Percentiles rank a stretch among this genome's conserved stretches.
Evolutionary conservation across 92 coral and sea anemone genomes (phyloP).

Genomic region (Pocillopora grandis): DNA sequence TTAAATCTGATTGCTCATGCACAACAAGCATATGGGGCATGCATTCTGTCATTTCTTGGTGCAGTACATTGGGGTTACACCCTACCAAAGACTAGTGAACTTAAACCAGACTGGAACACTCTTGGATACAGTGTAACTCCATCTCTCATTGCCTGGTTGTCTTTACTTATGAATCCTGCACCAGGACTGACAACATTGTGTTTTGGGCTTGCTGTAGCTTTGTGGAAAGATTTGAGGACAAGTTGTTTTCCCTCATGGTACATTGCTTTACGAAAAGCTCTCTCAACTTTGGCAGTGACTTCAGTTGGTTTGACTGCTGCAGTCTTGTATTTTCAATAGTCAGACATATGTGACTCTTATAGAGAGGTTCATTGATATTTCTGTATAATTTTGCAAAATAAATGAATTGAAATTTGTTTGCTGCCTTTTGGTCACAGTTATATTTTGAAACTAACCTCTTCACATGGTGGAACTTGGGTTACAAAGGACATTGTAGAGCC

Average conservation of each 20-base stretch:
- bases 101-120: constrained; percentile 69
- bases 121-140: constrained; percentile 83
- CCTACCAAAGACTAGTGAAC: constrained; percentile 50
- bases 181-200: constrained; percentile 70
- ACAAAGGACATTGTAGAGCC: no score
- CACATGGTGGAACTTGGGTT: no score
- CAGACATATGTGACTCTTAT: background rate
- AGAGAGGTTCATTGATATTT: background rate
- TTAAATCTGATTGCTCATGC: constrained; percentile 62
- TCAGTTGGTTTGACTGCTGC: constrained; percentile 63
- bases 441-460: no score
- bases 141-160: constrained; percentile 70
- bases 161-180: constrained; percentile 64
- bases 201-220: constrained; percentile 61
- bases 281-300: constrained; percentile 63
- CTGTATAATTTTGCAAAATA: no score
- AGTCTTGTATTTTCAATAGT: constrained; percentile 46
- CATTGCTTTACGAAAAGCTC: constrained; percentile 67
- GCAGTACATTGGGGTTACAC: constrained; percentile 89
- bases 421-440: no score
- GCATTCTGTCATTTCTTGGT: constrained; percentile 76
- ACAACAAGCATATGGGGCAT: constrained; percentile 80
- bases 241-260: constrained; percentile 74
- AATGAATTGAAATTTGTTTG: no score
- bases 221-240: constrained; percentile 63